These are phyloP conservation scores for Yponomeuta sedellus DNA, from an alignment of 2,888 invertebrate species.

Conservation along the genomic window DNA sequence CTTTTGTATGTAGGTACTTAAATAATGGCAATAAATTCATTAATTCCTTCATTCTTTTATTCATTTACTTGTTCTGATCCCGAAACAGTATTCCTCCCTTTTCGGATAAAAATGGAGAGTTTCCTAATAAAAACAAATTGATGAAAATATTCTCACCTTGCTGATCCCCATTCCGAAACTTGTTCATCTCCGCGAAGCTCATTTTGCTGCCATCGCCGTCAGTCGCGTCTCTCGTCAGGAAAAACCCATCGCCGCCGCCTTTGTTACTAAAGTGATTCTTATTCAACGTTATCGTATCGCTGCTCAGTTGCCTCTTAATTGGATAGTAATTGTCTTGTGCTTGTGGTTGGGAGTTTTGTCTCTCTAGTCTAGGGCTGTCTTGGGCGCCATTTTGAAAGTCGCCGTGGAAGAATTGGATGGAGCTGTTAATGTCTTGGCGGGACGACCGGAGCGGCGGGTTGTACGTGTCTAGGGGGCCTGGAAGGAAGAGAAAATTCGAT, in stretches of 20 bases:
- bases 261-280: constrained; percentile 49
- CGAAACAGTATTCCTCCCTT: too few relatives aligned
- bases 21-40: too few relatives aligned
- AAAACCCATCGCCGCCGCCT: constrained; percentile 62
- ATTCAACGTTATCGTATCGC: constrained; percentile 69
- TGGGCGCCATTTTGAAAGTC: constrained; percentile 61
- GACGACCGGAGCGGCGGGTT: constrained; percentile 84
- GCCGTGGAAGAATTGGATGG: constrained; percentile 81
- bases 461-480: constrained; percentile 74
- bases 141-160: constrained; percentile 25
- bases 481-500: neutral
- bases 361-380: constrained; percentile 57
- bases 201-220: constrained; percentile 77
- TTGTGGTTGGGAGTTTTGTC: constrained; percentile 78
- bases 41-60: too few relatives aligned
- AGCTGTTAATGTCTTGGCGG: constrained; percentile 84
- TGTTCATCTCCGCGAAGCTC: constrained; percentile 85
- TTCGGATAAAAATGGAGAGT: neutral
- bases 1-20: too few relatives aligned
- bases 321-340: constrained; percentile 44
- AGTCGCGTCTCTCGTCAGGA: constrained; percentile 73
- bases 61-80: too few relatives aligned
- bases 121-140: neutral
- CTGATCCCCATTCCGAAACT: constrained; percentile 70
- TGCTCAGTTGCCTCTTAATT: constrained; percentile 77